Percentiles rank a stretch among this genome's conserved stretches.
Conservation (phyloP, 2,888 invertebrate genomes). For the Idaea aversata region DNA sequence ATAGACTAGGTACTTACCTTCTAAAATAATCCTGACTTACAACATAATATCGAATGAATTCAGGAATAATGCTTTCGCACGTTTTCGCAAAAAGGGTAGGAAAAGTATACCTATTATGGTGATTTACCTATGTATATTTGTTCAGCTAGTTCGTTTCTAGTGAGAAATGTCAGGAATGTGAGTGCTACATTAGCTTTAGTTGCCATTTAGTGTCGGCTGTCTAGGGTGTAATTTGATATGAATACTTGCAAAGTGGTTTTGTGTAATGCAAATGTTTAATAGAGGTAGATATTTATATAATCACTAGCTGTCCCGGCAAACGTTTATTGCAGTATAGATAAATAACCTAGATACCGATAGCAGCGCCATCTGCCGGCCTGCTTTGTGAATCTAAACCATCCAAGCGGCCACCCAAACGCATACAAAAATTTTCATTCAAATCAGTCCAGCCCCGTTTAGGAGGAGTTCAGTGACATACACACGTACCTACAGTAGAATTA, state of each 20-base stretch:
- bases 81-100: slow-evolving; percentile 1
- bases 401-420: too few relatives aligned
- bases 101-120: not conserved
- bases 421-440: too few relatives aligned
- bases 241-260: slow-evolving; percentile 1
- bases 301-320: too few relatives aligned
- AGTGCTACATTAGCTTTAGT: not conserved
- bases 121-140: slow-evolving; percentile 1
- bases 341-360: too few relatives aligned
- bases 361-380: too few relatives aligned
- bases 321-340: too few relatives aligned
- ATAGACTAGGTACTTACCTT: not conserved
- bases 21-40: not conserved
- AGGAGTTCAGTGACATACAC: too few relatives aligned
- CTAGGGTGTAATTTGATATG: slow-evolving; percentile 4
- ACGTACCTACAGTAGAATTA: too few relatives aligned
- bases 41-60: not conserved
- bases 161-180: slow-evolving; percentile 9
- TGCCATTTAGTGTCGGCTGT: not conserved
- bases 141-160: not conserved
- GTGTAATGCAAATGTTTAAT: not conserved
- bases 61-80: slow-evolving; percentile 1
- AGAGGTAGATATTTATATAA: not conserved
- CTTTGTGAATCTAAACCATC: too few relatives aligned
- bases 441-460: too few relatives aligned